phyloP scores from a whole-genome alignment of 1,140 invertebrate species.

The Polypedilum vanderplanki region DNA sequence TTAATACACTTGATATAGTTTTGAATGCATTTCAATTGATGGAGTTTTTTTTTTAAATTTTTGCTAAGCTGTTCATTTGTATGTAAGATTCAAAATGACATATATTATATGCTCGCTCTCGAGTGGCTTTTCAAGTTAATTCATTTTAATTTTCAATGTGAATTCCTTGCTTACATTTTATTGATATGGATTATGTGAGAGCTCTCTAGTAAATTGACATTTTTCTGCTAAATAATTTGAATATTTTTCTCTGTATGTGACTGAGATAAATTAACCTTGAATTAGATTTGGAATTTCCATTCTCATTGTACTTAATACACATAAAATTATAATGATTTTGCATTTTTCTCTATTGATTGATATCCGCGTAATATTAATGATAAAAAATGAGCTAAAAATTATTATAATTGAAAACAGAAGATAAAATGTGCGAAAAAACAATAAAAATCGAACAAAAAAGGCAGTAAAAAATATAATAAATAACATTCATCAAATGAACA shows the following conservation, averaged over 20 bases:
- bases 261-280: too few relatives aligned
- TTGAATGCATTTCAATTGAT: constrained; percentile 19
- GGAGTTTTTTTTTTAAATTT: neutral
- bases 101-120: too few relatives aligned
- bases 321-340: too few relatives aligned
- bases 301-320: too few relatives aligned
- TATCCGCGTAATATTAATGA: too few relatives aligned
- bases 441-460: neutral
- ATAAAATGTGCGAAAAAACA: neutral
- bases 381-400: too few relatives aligned
- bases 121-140: neutral
- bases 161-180: neutral
- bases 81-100: neutral
- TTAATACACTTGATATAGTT: constrained; percentile 14
- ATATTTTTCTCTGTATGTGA: neutral
- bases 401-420: too few relatives aligned
- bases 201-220: neutral
- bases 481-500: neutral
- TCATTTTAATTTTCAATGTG: neutral
- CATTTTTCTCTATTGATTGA: too few relatives aligned
- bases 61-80: neutral
- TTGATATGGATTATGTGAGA: neutral
- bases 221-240: neutral
- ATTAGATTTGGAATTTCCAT: too few relatives aligned
- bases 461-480: neutral